Conservation (phyloP, 1,140 invertebrate genomes). For the Coenobita brevimanus region DNA sequence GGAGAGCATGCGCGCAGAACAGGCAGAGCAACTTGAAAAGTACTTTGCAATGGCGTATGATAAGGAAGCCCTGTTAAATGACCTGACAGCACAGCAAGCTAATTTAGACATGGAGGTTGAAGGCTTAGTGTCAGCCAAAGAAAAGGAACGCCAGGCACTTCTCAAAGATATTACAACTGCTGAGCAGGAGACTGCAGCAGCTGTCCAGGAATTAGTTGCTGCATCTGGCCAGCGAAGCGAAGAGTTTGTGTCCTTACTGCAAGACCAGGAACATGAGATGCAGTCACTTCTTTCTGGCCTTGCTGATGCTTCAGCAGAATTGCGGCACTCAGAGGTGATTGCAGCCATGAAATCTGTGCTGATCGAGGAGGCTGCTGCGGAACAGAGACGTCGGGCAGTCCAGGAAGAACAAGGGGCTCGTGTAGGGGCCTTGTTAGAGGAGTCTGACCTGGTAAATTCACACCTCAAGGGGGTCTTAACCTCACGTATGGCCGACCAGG, state of each 20-base stretch:
- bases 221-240: slow-evolving; percentile 72
- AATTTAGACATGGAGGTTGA: slow-evolving; percentile 53
- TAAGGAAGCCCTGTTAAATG: slow-evolving; percentile 57
- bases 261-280: slow-evolving; percentile 63
- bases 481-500: slow-evolving; percentile 44
- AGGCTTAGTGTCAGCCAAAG: slow-evolving; percentile 53
- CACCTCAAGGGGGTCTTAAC: slow-evolving; percentile 78
- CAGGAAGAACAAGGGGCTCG: slow-evolving; percentile 83
- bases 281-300: slow-evolving; percentile 52
- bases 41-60: slow-evolving; percentile 49
- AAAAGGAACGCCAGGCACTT: slow-evolving; percentile 51
- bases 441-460: slow-evolving; percentile 83
- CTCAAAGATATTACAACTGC: slow-evolving; percentile 45
- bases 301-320: slow-evolving; percentile 65
- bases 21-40: slow-evolving; percentile 60
- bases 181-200: slow-evolving; percentile 51
- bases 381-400: slow-evolving; percentile 79
- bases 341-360: slow-evolving; percentile 74
- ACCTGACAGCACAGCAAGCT: slow-evolving; percentile 56
- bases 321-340: slow-evolving; percentile 70
- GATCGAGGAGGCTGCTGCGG: slow-evolving; percentile 77
- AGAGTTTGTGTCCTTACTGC: slow-evolving; percentile 52
- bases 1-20: slow-evolving; percentile 59
- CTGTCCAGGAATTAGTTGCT: slow-evolving; percentile 53
- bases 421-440: slow-evolving; percentile 82